Percentiles rank a stretch among this genome's conserved stretches.
Evolutionary conservation across 2,113 vertebrate genomes (phyloP).

Genomic region (Scophthalmus maximus): DNA sequence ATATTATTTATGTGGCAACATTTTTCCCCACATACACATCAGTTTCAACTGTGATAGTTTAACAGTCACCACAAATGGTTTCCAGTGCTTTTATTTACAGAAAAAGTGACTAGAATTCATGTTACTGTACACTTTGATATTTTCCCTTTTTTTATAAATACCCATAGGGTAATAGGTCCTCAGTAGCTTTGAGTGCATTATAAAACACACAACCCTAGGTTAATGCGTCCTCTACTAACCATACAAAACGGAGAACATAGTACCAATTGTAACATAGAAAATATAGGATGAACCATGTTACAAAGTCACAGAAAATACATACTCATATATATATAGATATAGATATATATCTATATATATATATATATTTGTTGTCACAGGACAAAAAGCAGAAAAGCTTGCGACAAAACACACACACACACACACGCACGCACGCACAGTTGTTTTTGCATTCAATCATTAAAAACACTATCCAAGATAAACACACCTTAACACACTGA

Average conservation of each 20-base stretch:
- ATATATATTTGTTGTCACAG: slow-evolving; percentile 69
- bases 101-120: slow-evolving; percentile 91
- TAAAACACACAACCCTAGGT: slow-evolving; percentile 98
- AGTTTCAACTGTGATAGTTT: slow-evolving; percentile 83
- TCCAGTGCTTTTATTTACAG: slow-evolving; percentile 99
- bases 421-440: too few species aligned
- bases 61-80: slow-evolving; percentile 81
- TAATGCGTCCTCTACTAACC: slow-evolving; percentile 88
- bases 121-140: slow-evolving; percentile 92
- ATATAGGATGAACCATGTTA: slow-evolving; percentile 90
- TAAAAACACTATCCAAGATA: slow-evolving; percentile 62
- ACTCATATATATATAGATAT: slow-evolving; percentile 68
- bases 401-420: slow-evolving; percentile 84
- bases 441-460: slow-evolving; percentile 82
- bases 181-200: slow-evolving; percentile 94
- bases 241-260: slow-evolving; percentile 80
- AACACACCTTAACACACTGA: slow-evolving; percentile 51
- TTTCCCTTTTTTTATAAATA: slow-evolving; percentile 95
- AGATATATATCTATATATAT: slow-evolving; percentile 62
- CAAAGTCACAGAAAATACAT: slow-evolving; percentile 89
- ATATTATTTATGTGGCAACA: slow-evolving; percentile 88
- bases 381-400: slow-evolving; percentile 84
- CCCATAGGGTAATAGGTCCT: slow-evolving; percentile 99
- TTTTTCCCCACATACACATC: slow-evolving; percentile 86
- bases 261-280: slow-evolving; percentile 83